phyloP scores from a whole-genome alignment of 2,797 vertebrate species.

The Neosilurus hyrtlii region DNA sequence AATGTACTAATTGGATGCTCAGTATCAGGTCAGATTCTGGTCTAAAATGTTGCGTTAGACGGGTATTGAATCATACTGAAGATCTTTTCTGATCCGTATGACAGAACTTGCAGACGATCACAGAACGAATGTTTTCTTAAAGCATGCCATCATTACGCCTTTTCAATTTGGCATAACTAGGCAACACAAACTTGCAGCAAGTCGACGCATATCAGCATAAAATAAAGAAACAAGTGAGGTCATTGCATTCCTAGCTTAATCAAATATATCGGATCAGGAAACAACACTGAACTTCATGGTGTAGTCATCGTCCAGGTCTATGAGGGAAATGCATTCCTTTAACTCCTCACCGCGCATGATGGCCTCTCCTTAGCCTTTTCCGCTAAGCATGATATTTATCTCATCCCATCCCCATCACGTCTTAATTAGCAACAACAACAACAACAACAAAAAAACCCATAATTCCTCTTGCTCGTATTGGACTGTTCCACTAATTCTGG shows the following conservation, averaged over 20 bases:
- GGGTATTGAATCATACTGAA: not conserved
- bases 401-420: conserved; percentile 6
- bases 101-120: no score
- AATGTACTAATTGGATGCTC: not conserved
- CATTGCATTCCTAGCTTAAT: conserved; percentile 21
- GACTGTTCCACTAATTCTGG: not conserved
- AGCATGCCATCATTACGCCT: not conserved
- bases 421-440: not conserved
- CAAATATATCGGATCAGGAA: conserved; percentile 16
- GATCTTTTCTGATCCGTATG: not conserved
- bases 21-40: not conserved
- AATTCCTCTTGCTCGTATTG: not conserved
- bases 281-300: conserved; percentile 7
- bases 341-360: not conserved
- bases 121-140: not conserved
- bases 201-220: not conserved
- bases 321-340: not conserved
- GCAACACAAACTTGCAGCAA: not conserved
- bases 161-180: not conserved
- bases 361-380: conserved; percentile 6
- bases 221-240: conserved; percentile 1
- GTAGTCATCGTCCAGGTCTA: conserved; percentile 18
- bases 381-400: conserved; percentile 1
- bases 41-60: not conserved
- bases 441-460: not conserved